A percentile compares a stretch with the other conserved stretches of the same genome.
phyloP scores from a whole-genome alignment of 2,888 invertebrate species.

The Spatulosminthurus flaviceps region DNA sequence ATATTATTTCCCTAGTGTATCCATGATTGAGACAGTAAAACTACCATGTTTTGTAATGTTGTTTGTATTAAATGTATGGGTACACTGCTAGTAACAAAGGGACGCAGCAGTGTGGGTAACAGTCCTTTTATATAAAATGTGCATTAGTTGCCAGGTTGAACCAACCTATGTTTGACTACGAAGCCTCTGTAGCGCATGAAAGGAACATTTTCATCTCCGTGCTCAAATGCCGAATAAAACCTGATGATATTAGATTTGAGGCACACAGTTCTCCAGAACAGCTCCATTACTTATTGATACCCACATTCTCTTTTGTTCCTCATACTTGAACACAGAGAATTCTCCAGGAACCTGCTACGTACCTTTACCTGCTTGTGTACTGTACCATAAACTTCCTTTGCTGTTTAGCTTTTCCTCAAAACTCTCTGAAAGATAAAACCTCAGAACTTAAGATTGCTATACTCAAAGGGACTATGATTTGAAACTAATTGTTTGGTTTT shows the following conservation, averaged over 20 bases:
- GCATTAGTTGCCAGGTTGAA: not conserved
- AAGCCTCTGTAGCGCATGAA: not conserved
- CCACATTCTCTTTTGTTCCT: not conserved
- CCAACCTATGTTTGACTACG: not conserved
- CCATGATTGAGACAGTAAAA: not conserved
- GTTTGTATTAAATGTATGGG: too few relatives aligned
- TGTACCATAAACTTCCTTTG: too few relatives aligned
- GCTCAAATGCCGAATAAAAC: not conserved
- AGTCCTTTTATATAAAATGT: not conserved
- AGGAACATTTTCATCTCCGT: not conserved
- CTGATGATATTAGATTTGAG: constrained; percentile 12
- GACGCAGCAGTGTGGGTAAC: too few relatives aligned
- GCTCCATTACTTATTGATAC: constrained; percentile 7
- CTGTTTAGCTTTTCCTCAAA: too few relatives aligned
- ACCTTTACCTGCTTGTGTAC: too few relatives aligned
- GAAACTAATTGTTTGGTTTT: not conserved
- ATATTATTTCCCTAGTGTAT: not conserved
- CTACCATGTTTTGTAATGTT: too few relatives aligned
- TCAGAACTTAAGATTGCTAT: not conserved
- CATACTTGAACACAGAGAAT: not conserved
- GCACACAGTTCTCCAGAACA: not conserved
- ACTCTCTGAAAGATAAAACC: too few relatives aligned
- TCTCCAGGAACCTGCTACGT: too few relatives aligned
- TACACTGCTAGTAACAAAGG: too few relatives aligned
- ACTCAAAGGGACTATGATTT: constrained; percentile 1